phyloP scores from a whole-genome alignment of 2,888 invertebrate genomes.

The Selenia dentaria region DNA sequence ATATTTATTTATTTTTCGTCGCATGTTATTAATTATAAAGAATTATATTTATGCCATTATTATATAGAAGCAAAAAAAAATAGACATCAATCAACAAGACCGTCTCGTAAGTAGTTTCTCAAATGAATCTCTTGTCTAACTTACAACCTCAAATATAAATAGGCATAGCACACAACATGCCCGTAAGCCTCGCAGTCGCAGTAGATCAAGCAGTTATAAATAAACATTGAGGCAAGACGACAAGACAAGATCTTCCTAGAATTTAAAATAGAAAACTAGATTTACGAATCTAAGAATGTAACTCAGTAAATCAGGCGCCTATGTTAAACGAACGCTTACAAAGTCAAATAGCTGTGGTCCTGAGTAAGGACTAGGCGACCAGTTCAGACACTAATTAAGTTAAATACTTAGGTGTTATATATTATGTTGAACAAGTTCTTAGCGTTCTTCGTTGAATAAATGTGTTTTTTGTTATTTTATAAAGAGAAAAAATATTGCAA shows the following conservation, averaged over 20 bases:
- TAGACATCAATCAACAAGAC: no score
- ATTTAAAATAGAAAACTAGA: constrained; percentile 29
- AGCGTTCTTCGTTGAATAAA: no score
- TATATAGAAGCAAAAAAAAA: no score
- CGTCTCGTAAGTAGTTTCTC: no score
- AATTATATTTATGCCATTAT: no score
- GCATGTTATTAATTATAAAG: no score
- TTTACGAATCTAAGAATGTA: constrained; percentile 22
- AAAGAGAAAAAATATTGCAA: no score
- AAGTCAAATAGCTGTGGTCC: constrained; percentile 30
- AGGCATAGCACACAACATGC: no score
- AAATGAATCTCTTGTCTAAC: background rate
- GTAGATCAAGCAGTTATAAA: constrained; percentile 13
- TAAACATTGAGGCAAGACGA: constrained; percentile 7
- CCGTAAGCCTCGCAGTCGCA: background rate
- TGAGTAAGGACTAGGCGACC: constrained; percentile 1
- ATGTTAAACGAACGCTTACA: constrained; percentile 25
- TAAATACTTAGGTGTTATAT: constrained; percentile 12
- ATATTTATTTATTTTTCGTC: no score
- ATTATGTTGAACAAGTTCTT: constrained; percentile 5
- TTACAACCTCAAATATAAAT: background rate
- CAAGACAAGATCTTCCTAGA: constrained; percentile 15
- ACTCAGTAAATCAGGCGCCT: constrained; percentile 28
- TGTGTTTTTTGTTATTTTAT: no score
- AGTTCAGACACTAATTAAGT: constrained; percentile 21